phyloP scores from a whole-genome alignment of 92 coral and sea anemone species.

The Metridium senile region DNA sequence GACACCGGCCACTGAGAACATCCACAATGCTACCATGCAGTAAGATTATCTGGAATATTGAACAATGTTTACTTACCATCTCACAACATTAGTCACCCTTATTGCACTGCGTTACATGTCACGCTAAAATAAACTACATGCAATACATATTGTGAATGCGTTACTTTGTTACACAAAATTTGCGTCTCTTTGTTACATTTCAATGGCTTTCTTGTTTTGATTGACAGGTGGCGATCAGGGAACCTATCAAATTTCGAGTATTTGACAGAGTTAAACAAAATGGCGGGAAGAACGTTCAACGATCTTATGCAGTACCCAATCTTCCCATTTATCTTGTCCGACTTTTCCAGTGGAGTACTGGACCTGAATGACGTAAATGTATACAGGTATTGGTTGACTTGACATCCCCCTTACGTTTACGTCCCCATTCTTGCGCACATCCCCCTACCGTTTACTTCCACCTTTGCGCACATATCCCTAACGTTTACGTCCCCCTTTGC shows the following conservation, averaged over 20 bases:
- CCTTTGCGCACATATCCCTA: too few species aligned
- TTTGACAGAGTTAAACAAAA: constrained; percentile 93
- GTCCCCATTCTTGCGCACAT: background rate
- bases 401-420: background rate
- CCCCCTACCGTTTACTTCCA: too few species aligned
- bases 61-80: background rate
- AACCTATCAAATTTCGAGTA: constrained; percentile 92
- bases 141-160: too few species aligned
- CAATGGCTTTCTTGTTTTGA: background rate
- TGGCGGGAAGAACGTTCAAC: constrained; percentile 94
- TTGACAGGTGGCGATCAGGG: constrained; percentile 86
- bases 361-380: constrained; percentile 71
- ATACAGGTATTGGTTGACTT: constrained; percentile 59
- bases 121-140: too few species aligned
- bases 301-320: constrained; percentile 99
- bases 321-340: constrained; percentile 91
- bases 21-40: constrained; percentile 56
- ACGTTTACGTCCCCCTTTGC: too few species aligned
- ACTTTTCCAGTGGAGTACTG: constrained; percentile 81
- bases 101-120: too few species aligned
- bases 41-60: too few species aligned
- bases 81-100: background rate
- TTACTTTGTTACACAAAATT: too few species aligned
- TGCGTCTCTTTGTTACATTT: too few species aligned
- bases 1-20: constrained; percentile 67